Evolutionary conservation across 2,797 vertebrate species (phyloP).

Genomic region (Eleutherodactylus coqui): DNA sequence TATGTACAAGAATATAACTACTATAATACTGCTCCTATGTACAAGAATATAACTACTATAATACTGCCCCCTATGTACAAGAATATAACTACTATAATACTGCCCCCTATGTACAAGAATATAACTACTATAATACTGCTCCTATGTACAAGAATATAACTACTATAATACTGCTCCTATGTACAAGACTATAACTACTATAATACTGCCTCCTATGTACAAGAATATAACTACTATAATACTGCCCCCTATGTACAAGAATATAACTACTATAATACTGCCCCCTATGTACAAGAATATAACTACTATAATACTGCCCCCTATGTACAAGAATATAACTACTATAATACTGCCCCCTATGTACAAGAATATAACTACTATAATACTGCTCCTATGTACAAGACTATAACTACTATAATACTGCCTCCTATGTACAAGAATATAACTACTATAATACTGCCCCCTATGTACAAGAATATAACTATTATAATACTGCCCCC

Average conservation of each 20-base stretch:
- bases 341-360: conserved; percentile 16
- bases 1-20: conserved; percentile 44
- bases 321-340: conserved; percentile 15
- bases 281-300: neutral
- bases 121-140: neutral
- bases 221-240: conserved; percentile 11
- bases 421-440: too few relatives aligned
- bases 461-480: too few relatives aligned
- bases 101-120: neutral
- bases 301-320: neutral
- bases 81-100: conserved; percentile 9
- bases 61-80: neutral
- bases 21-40: conserved; percentile 56
- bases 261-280: conserved; percentile 7
- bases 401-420: too few relatives aligned
- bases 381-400: neutral
- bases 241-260: neutral
- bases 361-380: conserved; percentile 7
- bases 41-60: conserved; percentile 9
- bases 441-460: too few relatives aligned
- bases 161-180: neutral
- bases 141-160: conserved; percentile 3
- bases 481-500: too few relatives aligned
- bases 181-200: conserved; percentile 3
- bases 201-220: conserved; percentile 9